Percentiles rank a stretch among this genome's conserved stretches.
phyloP scores from a whole-genome alignment of 2,797 vertebrate species.

The Cichlasoma orientale region DNA sequence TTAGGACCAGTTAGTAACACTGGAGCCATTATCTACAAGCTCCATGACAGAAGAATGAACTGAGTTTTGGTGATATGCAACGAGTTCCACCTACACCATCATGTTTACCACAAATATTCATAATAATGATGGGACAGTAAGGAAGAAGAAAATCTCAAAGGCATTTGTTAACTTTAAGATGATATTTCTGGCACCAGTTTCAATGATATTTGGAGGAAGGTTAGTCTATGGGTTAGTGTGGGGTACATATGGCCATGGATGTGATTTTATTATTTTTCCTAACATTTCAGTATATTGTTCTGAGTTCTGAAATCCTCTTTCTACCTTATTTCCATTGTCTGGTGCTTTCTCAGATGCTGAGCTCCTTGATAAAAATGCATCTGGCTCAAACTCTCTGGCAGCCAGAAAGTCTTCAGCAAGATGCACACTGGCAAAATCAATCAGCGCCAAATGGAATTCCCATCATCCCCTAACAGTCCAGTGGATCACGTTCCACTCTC shows the following conservation, averaged over 20 bases:
- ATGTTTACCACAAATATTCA: constrained; percentile 17
- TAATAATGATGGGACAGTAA: constrained; percentile 6
- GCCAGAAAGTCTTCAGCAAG: constrained; percentile 41
- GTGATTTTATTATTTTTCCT: not conserved
- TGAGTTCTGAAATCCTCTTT: not conserved
- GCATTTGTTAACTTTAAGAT: not conserved
- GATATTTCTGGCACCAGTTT: not conserved
- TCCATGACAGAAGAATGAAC: constrained; percentile 37
- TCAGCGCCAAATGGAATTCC: constrained; percentile 58
- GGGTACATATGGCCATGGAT: not conserved
- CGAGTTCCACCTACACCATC: constrained; percentile 24
- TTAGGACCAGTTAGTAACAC: constrained; percentile 70
- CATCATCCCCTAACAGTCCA: constrained; percentile 29
- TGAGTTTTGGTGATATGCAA: not conserved
- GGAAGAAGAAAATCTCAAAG: not conserved
- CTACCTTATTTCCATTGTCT: constrained; percentile 28
- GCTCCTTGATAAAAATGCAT: constrained; percentile 28
- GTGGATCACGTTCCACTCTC: not conserved
- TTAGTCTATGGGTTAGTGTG: too few relatives aligned
- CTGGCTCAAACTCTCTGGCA: constrained; percentile 14
- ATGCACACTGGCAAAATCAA: constrained; percentile 35
- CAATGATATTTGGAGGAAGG: too few relatives aligned
- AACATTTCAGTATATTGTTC: accelerated
- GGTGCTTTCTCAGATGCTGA: not conserved
- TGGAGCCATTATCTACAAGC: constrained; percentile 69